Percentiles rank a stretch among this genome's conserved stretches.
Conservation (phyloP, 2,113 vertebrate genomes). For the Xiphophorus couchianus region DNA sequence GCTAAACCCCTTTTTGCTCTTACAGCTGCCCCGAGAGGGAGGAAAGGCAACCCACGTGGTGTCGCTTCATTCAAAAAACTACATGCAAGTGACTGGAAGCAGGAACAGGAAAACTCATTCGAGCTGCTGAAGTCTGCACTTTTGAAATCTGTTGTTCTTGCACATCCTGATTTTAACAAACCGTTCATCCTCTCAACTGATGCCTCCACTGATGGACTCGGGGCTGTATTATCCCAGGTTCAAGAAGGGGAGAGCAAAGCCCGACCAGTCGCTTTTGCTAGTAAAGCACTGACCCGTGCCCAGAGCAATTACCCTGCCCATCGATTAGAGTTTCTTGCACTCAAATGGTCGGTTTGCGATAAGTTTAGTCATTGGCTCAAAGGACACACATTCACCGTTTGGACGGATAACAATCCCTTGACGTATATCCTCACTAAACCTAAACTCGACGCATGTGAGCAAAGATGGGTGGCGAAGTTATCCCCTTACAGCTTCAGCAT, state of each 20-base stretch:
- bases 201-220: not conserved
- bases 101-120: not conserved
- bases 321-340: not conserved
- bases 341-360: conserved; percentile 19
- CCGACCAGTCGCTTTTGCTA: no score
- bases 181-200: conserved; percentile 7
- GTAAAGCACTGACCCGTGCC: not conserved
- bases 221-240: not conserved
- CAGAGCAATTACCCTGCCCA: conserved; percentile 4
- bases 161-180: conserved; percentile 4
- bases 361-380: conserved; percentile 27
- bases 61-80: not conserved
- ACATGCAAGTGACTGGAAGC: conserved; percentile 1
- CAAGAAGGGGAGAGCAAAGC: not conserved
- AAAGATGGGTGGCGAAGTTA: not conserved
- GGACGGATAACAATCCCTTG: not conserved
- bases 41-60: not conserved
- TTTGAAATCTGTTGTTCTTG: not conserved
- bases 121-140: conserved; percentile 8
- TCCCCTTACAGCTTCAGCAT: no score
- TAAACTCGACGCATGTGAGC: not conserved
- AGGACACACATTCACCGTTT: not conserved
- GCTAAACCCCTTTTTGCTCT: not conserved
- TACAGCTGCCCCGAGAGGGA: not conserved
- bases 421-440: conserved; percentile 5